phyloP scores from a whole-genome alignment of 2,113 vertebrate species.

The Calcarius ornatus region DNA sequence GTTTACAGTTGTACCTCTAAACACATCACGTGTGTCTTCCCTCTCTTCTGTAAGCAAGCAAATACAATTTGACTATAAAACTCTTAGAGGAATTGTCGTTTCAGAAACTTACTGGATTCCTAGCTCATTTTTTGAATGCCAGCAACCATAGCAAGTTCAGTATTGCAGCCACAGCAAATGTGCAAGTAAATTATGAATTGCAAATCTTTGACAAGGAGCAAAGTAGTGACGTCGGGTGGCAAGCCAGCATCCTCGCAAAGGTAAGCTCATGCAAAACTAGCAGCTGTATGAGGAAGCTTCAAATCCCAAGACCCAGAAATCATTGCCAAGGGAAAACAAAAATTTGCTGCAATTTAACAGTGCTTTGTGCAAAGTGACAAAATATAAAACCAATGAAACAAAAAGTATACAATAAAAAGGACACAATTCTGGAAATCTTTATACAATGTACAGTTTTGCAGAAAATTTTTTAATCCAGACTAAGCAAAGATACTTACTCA shows the following conservation, averaged over 20 bases:
- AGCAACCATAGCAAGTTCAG: conserved; percentile 68
- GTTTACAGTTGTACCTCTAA: neutral
- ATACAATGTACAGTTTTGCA: conserved; percentile 44
- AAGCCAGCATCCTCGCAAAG: conserved; percentile 71
- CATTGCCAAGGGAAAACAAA: conserved; percentile 63
- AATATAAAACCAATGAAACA: conserved; percentile 21
- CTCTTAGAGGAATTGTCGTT: neutral
- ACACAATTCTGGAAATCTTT: conserved; percentile 37
- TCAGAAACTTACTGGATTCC: conserved; percentile 57
- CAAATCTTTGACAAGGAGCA: conserved; percentile 64
- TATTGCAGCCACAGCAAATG: conserved; percentile 73
- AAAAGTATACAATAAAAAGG: conserved; percentile 33
- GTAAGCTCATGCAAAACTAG: conserved; percentile 77
- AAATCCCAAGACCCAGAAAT: conserved; percentile 46
- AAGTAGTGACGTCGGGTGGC: conserved; percentile 45
- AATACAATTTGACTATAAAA: neutral
- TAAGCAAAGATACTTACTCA: conserved; percentile 62
- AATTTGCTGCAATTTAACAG: conserved; percentile 5
- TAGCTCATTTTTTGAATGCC: conserved; percentile 54
- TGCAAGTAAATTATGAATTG: conserved; percentile 69
- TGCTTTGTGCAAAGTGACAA: conserved; percentile 44
- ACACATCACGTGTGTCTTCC: neutral
- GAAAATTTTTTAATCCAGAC: conserved; percentile 12
- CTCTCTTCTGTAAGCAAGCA: neutral
- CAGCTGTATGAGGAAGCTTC: conserved; percentile 69